Base-by-base conservation (phyloP, 2,797 vertebrate species). In the Anguilla anguilla region DNA sequence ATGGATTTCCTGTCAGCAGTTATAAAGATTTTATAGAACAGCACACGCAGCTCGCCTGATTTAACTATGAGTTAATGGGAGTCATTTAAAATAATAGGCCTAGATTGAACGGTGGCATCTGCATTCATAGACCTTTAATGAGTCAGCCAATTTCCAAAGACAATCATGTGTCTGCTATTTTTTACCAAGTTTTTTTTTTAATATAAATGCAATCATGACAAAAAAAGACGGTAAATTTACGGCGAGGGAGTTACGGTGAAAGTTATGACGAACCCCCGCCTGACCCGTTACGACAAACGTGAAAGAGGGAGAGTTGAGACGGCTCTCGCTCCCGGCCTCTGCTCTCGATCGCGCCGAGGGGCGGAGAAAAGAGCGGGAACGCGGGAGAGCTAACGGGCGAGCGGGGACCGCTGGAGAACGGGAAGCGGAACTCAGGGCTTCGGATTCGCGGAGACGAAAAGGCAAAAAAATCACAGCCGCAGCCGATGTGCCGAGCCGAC, bases 21-120 rank as follows among this genome's bases (percentile, higher is more conserved):
- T 95, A 95, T 94, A 96, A 93, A 96, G 94, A 92, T 94, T 94
- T 94, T 95, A 95, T 95, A 96, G 94, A 95, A 95, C 92, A 92
- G 94, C 96, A 95, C 94, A 94, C 93, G 94, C 95, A 94, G 95
- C 94, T 96, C 95, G 96, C 94, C 92, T 96, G 97, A 97, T 97
- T 97, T 97, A 95, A 92, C 92, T 90, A 95, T 67, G 93, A 92
- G 89, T 93, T 97, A 97, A 97, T 96, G 95, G 96, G 95, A 96
- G 95, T 93, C 94, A 96, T 97, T 97, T 97, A 96, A 96, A 97
- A 97, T 97, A 97, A 98, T 93, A 96, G 94, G 92, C 92, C 92
- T 94, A 92, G 96, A 97, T 95, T 97, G 95, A 95, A 94, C 88
- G 91, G 93, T 96, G 94, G 93, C 94, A 96, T 96, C 94, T 97